Evolutionary conservation across 2,888 invertebrate genomes (phyloP).

Genomic region (Hirtodrosophila confusa): DNA sequence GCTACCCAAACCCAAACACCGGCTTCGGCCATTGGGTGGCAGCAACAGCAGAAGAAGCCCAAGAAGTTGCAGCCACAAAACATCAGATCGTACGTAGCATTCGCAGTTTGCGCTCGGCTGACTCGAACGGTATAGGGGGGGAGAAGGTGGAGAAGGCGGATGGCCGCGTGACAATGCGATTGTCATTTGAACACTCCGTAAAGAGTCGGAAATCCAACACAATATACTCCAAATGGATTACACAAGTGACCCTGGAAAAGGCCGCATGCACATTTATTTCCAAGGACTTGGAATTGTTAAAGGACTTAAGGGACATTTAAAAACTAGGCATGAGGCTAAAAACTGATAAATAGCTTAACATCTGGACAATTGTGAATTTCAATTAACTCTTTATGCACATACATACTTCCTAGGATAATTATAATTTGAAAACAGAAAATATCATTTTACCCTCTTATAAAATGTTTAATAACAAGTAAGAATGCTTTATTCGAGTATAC

Average conservation of each 20-base stretch:
- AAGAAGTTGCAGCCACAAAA: constrained; percentile 51
- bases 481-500: no score
- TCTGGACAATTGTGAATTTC: neutral
- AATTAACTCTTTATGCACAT: no score
- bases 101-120: constrained; percentile 44
- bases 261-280: neutral
- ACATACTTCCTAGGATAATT: no score
- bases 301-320: constrained; percentile 6
- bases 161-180: constrained; percentile 27
- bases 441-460: no score
- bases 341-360: constrained; percentile 8
- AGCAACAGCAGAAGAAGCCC: constrained; percentile 38
- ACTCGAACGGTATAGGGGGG: neutral
- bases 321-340: neutral
- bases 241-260: constrained; percentile 12
- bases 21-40: constrained; percentile 34
- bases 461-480: no score
- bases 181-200: constrained; percentile 23
- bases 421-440: no score
- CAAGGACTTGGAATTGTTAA: constrained; percentile 14
- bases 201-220: constrained; percentile 2
- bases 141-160: neutral
- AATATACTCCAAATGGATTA: constrained; percentile 5
- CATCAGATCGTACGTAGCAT: constrained; percentile 35
- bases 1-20: neutral